Evolutionary conservation across 2,888 invertebrate genomes (phyloP), one percentile per base, ranked within the genome.

Genomic region (Apeira syringaria): DNA sequence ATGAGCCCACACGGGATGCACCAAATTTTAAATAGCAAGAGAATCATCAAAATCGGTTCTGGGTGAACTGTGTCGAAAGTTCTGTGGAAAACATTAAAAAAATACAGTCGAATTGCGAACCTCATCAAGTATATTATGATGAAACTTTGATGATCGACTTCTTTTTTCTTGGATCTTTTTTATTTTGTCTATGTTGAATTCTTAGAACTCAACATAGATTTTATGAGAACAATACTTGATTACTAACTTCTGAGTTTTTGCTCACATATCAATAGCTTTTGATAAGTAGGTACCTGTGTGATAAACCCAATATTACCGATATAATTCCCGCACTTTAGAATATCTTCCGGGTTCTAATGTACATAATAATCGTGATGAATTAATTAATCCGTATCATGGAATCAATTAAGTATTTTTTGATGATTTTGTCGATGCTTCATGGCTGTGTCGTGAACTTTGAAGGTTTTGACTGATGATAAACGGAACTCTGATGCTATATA

Each of bases 331-430:
- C 47, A 35, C 28, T 31, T 38, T 33, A 30, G 25, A 30, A 20
- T 33, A 30, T 44, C 46, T 62, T 69, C 68, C 68, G 67, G 47
- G 45, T 45, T 8, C 9, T 42, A 25, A 34, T 42, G 32, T 9
- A 15, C 30, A 50, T 55, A 9, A 46, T 37, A 7, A 27, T 51
- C 58, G 53, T 56, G 56, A 61, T 60, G 49, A 38, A 49, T 59
- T 68, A 65, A 77, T 74, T 67, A 70, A 56, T 49, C 50, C 45
- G 53, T 46, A 60, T 64, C 61, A 68, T 64, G 50, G 58, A 64
- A 61, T 74, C 77, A 75, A 77, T 77, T 77, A 76, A 61, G 40
- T 27, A 44, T 64, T 74, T 74, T 68, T 74, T 61, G 51, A 56
- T 59, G 48, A 47, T 50, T 63, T 55, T 57, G 41, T 66, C 55